A percentile compares a stretch with the other conserved stretches of the same genome.
phyloP scores from a whole-genome alignment of 1,140 invertebrate species.

The Drosophila ercepeae region DNA sequence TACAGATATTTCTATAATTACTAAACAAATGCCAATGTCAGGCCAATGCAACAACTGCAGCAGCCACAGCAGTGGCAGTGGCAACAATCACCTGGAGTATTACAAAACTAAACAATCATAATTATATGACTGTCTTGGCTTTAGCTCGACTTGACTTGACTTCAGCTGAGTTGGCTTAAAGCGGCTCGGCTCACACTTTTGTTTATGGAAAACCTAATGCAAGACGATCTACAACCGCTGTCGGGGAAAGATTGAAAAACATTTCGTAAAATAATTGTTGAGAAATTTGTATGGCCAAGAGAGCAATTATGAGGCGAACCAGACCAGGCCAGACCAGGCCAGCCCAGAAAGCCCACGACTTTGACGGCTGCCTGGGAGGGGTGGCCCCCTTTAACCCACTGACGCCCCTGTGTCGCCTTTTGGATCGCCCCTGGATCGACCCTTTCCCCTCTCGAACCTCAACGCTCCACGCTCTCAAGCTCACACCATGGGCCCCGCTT shows the following conservation, averaged over 20 bases:
- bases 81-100: slow-evolving; percentile 45
- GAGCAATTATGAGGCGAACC: slow-evolving; percentile 45
- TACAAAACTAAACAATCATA: slow-evolving; percentile 61
- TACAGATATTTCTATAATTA: slow-evolving; percentile 71
- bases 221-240: slow-evolving; percentile 27
- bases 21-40: slow-evolving; percentile 74
- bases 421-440: neutral
- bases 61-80: slow-evolving; percentile 12
- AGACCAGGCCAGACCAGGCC: slow-evolving; percentile 25
- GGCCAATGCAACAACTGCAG: slow-evolving; percentile 38
- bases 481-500: slow-evolving; percentile 58
- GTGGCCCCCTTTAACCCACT: neutral
- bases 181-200: slow-evolving; percentile 70
- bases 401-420: slow-evolving; percentile 12
- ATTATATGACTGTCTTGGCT: slow-evolving; percentile 57
- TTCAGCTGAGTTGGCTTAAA: slow-evolving; percentile 41
- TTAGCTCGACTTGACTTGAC: slow-evolving; percentile 25
- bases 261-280: slow-evolving; percentile 79
- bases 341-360: slow-evolving; percentile 28
- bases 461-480: slow-evolving; percentile 20
- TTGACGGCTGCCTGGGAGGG: slow-evolving; percentile 2
- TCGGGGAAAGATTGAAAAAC: slow-evolving; percentile 63
- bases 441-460: too few species aligned
- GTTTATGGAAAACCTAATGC: slow-evolving; percentile 64
- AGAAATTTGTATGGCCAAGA: slow-evolving; percentile 70